Evolutionary conservation across 2,113 vertebrate genomes (phyloP), one percentile per base, ranked within the genome.

Genomic region (Apeltes quadracus): DNA sequence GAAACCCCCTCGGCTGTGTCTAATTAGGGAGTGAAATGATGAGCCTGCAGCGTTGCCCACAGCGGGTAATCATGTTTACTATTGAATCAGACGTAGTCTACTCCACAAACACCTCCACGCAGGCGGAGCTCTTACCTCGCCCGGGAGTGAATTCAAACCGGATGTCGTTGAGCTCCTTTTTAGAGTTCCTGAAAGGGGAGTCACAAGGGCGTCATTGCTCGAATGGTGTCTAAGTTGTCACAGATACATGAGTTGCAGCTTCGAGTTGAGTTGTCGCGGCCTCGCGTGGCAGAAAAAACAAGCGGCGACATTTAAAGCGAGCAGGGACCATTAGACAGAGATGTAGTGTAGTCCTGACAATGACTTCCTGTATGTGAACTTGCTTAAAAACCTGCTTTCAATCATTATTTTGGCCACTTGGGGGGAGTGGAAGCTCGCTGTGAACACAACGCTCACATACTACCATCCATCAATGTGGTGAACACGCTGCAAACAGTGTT

Each of bases 1-100:
- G 98, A 99, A 90, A 99, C 98, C 4, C 98, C 98, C 79, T 99
- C 97, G 87, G 98, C 96, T 12, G 98, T 98, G 90, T 99, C 97
- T 99, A 92, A 88, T 39, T 76, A 75, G 57, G 32, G 66, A 89
- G 86, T n/a, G 75, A 78, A 53, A 84, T 38, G n/a, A 67, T 62
- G 41, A 54, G 9, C 25, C 48, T 13, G 69, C 34, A 65, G 59
- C 36, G 65, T 56, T 74, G 50, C 70, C 75, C 79, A 75, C 61
- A 70, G 56, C 58, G 53, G 38, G 83, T 64, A 65, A 83, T 69
- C 70, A 59, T 62, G 22, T 84, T 72, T 71, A 22, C 72, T 29
- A 72, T 48, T 61, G 69, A 84, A 78, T 82, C 70, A 74, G 53
- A 87, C 43, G 55, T 65, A 70, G 41, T 56, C 69, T 73, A 29